These are phyloP conservation scores for Erebia aethiops DNA, from an alignment of 2,888 invertebrate genomes.

Conservation along the genomic window DNA sequence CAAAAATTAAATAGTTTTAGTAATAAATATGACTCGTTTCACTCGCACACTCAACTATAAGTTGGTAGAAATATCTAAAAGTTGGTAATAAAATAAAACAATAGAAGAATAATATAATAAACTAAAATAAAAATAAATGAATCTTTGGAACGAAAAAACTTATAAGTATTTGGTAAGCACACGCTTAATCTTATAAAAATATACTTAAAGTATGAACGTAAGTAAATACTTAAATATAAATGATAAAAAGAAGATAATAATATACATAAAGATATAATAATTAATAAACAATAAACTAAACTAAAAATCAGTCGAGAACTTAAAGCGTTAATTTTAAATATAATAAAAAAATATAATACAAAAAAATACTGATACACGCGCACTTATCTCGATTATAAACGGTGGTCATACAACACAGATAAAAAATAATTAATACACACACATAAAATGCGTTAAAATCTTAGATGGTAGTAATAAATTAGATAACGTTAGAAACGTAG, in stretches of 20 bases:
- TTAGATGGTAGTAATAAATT: constrained; percentile 43
- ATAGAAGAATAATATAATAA: constrained; percentile 43
- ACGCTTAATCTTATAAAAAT: constrained; percentile 30
- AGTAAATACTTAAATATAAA: constrained; percentile 33
- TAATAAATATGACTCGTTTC: constrained; percentile 60
- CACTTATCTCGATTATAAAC: constrained; percentile 49
- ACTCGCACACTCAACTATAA: constrained; percentile 55
- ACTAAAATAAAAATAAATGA: constrained; percentile 53
- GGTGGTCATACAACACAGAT: constrained; percentile 52
- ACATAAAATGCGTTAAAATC: constrained; percentile 7
- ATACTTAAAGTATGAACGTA: constrained; percentile 29
- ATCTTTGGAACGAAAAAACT: constrained; percentile 75
- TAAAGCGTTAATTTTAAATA: constrained; percentile 48
- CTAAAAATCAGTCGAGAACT: constrained; percentile 54
- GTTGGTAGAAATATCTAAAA: constrained; percentile 43
- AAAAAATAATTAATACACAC: constrained; percentile 40
- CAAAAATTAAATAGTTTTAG: constrained; percentile 50
- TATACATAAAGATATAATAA: constrained; percentile 24
- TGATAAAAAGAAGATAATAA: constrained; percentile 38
- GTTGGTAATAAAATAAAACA: constrained; percentile 43
- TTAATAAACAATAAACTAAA: constrained; percentile 41
- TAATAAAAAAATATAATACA: constrained; percentile 44
- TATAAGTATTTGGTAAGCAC: constrained; percentile 60
- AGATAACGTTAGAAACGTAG: constrained; percentile 36
- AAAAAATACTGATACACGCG: constrained; percentile 46